These are phyloP conservation scores for Heterochromis multidens DNA, from an alignment of 2,113 vertebrate genomes.

Conservation along the genomic window DNA sequence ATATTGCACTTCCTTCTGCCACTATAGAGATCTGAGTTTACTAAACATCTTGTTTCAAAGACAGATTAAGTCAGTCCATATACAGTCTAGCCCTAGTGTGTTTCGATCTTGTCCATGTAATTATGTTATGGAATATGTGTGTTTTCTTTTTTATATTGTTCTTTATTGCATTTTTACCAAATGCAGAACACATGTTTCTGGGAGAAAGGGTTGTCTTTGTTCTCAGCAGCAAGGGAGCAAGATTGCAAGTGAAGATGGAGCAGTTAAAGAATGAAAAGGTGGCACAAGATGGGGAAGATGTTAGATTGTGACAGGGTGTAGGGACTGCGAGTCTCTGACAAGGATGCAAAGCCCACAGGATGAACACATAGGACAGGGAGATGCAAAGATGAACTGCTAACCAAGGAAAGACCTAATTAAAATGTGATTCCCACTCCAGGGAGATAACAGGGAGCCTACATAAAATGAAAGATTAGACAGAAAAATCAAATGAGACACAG, in stretches of 20 bases:
- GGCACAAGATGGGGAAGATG: constrained; percentile 58
- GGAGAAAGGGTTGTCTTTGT: constrained; percentile 54
- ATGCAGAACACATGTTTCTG: constrained; percentile 47
- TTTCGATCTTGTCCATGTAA: constrained; percentile 14
- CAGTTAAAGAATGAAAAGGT: constrained; percentile 63
- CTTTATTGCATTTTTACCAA: constrained; percentile 49
- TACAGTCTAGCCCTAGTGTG: constrained; percentile 20
- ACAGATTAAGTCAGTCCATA: constrained; percentile 12
- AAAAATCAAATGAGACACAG: constrained; percentile 65
- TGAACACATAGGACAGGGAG: constrained; percentile 45
- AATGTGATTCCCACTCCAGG: constrained; percentile 68
- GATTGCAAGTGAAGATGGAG: constrained; percentile 56
- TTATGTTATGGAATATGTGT: constrained; percentile 27
- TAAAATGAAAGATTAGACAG: constrained; percentile 65
- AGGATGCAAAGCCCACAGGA: constrained; percentile 56
- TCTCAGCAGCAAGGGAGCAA: constrained; percentile 59
- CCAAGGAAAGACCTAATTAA: constrained; percentile 78
- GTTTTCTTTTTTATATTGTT: constrained; percentile 25
- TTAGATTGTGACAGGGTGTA: constrained; percentile 64
- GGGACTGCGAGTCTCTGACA: constrained; percentile 58
- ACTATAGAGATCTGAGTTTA: constrained; percentile 19
- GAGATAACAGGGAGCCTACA: constrained; percentile 66
- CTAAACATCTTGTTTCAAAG: constrained; percentile 10
- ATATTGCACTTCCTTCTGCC: not conserved
- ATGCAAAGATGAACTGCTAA: constrained; percentile 53